phyloP scores from a whole-genome alignment of 1,140 invertebrate genomes.

The Fopius arisanus region DNA sequence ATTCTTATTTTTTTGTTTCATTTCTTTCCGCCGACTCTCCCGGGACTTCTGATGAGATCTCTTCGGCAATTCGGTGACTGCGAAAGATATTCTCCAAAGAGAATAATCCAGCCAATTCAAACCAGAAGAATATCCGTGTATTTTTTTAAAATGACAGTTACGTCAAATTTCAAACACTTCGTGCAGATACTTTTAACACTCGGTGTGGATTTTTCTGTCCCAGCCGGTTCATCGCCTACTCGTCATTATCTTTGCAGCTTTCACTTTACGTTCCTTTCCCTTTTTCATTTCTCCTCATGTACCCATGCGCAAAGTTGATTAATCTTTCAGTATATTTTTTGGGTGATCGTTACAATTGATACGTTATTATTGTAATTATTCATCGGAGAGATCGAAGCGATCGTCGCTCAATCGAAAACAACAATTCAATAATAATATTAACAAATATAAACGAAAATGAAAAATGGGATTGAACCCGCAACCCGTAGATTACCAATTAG shows the following conservation, averaged over 20 bases:
- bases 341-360: neutral
- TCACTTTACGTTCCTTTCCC: constrained; percentile 13
- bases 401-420: too few species aligned
- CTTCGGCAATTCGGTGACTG: neutral
- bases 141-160: neutral
- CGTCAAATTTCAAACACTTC: neutral
- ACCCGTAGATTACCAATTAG: too few species aligned
- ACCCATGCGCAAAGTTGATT: neutral
- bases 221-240: constrained; percentile 7
- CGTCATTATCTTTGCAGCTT: constrained; percentile 17
- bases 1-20: neutral
- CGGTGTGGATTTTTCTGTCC: neutral
- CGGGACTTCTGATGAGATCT: neutral
- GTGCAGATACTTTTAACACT: neutral
- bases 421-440: too few species aligned
- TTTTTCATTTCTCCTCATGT: constrained; percentile 1
- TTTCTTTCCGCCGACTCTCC: neutral
- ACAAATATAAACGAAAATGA: too few species aligned
- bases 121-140: neutral
- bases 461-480: too few species aligned
- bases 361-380: neutral
- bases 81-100: neutral
- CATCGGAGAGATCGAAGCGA: too few species aligned
- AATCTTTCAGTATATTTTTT: neutral
- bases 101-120: neutral